These are phyloP conservation scores for Neodontobutis hainanensis DNA, from an alignment of 2,113 vertebrate species.

Conservation along the genomic window DNA sequence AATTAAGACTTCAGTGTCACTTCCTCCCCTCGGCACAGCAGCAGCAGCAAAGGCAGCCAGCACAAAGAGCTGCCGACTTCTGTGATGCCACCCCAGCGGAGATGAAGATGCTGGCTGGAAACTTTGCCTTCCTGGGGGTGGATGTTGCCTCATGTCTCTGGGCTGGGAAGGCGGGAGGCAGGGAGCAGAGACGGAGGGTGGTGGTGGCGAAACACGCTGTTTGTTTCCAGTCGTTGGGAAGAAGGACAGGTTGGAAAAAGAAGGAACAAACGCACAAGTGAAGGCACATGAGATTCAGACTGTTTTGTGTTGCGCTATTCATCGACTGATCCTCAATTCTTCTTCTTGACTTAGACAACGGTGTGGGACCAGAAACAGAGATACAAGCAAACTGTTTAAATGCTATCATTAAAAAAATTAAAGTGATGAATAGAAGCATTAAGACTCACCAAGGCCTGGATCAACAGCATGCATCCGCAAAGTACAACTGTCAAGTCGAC, in stretches of 20 bases:
- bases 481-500: no score
- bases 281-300: slow-evolving; percentile 48
- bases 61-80: slow-evolving; percentile 67
- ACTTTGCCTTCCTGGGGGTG: slow-evolving; percentile 75
- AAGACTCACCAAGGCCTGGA: no score
- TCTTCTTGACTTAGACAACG: no score
- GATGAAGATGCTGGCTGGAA: slow-evolving; percentile 58
- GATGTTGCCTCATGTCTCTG: slow-evolving; percentile 78
- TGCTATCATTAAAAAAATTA: no score
- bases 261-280: slow-evolving; percentile 47
- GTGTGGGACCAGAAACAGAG: no score
- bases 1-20: slow-evolving; percentile 80
- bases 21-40: slow-evolving; percentile 56
- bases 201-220: slow-evolving; percentile 16
- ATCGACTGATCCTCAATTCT: slow-evolving; percentile 51
- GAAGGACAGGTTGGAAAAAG: slow-evolving; percentile 63
- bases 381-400: no score
- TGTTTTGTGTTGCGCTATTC: slow-evolving; percentile 66
- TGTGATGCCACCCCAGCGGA: slow-evolving; percentile 74
- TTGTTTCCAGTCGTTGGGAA: slow-evolving; percentile 27
- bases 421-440: no score
- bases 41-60: slow-evolving; percentile 58
- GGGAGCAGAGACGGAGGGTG: slow-evolving; percentile 44
- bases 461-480: no score
- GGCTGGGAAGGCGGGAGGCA: slow-evolving; percentile 28